Evolutionary conservation across 2,797 vertebrate genomes (phyloP), one percentile per base, ranked within the genome.

Genomic region (Acomys russatus): DNA sequence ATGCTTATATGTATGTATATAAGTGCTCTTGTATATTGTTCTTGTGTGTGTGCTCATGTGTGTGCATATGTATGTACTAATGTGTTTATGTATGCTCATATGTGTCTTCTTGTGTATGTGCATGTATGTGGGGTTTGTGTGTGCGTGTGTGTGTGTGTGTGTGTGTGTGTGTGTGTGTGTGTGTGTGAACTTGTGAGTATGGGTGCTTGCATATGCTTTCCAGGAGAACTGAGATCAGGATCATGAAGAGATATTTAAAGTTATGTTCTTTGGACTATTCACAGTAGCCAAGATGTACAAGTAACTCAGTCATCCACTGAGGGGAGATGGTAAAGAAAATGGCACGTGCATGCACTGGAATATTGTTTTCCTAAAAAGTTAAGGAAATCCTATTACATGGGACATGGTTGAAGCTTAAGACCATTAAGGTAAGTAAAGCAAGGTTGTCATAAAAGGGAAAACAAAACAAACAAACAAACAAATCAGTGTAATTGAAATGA

Each of bases 221-320:
- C 18, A 63, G 18, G 12, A 66, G 23, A 68, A 44, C 66, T 66
- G 49, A 70, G 35, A 90, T 80, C 2, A 63, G 44, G 33, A 71
- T 94, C 28, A 54, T 25, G 20, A 77, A 91, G 44, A 88, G 49
- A 54, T 63, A 63, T 33, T 54, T n/a, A 76, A 2, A 63, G 3
- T 59, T 10, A 10, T 44, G 9, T 66, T 63, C 49, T 22, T 1
- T 63, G 30, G 8, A 20, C 23, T 56, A 54, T 70, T 54, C 44
- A 35, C 66, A 89, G 54, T 2, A 95, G n/a, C 28, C 38, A 94
- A 90, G 56, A 73, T 30, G 88, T 63, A 44, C 30, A 70, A 86
- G 44, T 14, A 30, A 70, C 30, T n/a, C 18, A 70, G 51, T 22
- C 4, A 68, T 86, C 20, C 54, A 28, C n/a, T 38, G n/a, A 56